Evolutionary conservation across 2,888 invertebrate species (phyloP), one percentile per base, ranked within the genome.

Genomic region (Lithophane semibrunnea): DNA sequence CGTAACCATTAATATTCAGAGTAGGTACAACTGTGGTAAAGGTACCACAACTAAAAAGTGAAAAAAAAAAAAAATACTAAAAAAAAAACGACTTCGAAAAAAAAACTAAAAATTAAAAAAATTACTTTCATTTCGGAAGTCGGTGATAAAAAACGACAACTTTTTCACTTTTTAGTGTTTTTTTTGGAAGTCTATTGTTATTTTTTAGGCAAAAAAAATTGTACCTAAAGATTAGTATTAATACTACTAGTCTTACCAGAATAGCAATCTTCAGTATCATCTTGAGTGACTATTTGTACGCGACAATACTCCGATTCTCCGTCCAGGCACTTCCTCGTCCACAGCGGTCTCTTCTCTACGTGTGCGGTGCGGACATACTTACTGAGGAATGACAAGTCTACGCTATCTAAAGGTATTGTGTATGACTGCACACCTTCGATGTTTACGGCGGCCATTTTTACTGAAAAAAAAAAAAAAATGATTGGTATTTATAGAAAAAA

Each of bases 251-350:
- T 60, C 77, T 65, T 73, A 85, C 85, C 85, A 70, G 76, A 78
- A 65, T 42, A 72, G 52, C 37, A 72, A n/a, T 64, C 74, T 18
- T 74, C 69, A 10, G 63, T 37, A 7, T 18, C 16, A 12, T 64
- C 24, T 52, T 70, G 37, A 42, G 52, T 0, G 7, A 29, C 16
- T n/a, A 79, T 56, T 44, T 74, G 13, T 2, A 86, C 68, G 29
- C 73, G 24, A 24, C 47, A 86, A 52, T 77, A 78, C 16, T 61
- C 73, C 3, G 68, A 49, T 58, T 80, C 77, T 7, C 73, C 83
- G 7, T 85, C 73, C 18, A 78, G 9, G 3, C 5, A 5, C n/a
- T 44, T 24, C n/a, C n/a, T 83, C 0, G 80, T 77, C 86, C 86
- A 85, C 12, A 80, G 18, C 0, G 16, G 70, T 9, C 0, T 65